Conservation (phyloP, 2,113 vertebrate species). For the Furnarius figulus region DNA sequence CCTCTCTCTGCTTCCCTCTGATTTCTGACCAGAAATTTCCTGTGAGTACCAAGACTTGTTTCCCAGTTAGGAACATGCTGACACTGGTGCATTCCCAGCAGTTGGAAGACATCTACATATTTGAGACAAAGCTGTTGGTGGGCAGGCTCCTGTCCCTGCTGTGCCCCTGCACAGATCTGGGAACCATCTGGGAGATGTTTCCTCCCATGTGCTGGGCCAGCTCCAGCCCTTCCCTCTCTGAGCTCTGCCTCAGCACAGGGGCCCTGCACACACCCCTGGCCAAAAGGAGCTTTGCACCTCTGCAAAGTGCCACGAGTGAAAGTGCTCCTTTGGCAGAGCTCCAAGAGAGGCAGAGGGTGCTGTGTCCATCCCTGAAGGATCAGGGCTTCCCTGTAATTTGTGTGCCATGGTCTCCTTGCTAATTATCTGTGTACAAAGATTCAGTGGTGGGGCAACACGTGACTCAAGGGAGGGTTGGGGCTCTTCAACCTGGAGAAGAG, state of each 20-base stretch:
- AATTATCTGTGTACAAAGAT: background rate
- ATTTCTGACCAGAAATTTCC: background rate
- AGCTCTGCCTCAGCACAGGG: background rate
- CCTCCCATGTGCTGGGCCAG: background rate
- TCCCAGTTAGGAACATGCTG: conserved; percentile 3
- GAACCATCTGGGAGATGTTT: background rate
- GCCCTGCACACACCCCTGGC: background rate
- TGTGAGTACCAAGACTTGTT: background rate
- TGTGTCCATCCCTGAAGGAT: background rate
- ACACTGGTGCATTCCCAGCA: background rate
- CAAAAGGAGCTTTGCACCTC: background rate
- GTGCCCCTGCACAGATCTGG: background rate
- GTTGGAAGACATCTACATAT: background rate
- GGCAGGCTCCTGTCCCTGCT: background rate
- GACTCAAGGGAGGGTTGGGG: background rate
- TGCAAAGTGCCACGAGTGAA: background rate
- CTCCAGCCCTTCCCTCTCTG: background rate
- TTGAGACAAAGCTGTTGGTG: background rate
- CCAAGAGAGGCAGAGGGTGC: background rate
- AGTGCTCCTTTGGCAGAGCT: background rate
- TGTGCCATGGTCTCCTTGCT: background rate
- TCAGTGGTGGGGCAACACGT: background rate
- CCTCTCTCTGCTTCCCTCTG: background rate
- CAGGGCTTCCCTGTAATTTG: background rate
- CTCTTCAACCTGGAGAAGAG: background rate